Percentiles rank a stretch among this genome's conserved stretches.
Evolutionary conservation across 2,797 vertebrate species (phyloP).

Genomic region (Mustela erminea): DNA sequence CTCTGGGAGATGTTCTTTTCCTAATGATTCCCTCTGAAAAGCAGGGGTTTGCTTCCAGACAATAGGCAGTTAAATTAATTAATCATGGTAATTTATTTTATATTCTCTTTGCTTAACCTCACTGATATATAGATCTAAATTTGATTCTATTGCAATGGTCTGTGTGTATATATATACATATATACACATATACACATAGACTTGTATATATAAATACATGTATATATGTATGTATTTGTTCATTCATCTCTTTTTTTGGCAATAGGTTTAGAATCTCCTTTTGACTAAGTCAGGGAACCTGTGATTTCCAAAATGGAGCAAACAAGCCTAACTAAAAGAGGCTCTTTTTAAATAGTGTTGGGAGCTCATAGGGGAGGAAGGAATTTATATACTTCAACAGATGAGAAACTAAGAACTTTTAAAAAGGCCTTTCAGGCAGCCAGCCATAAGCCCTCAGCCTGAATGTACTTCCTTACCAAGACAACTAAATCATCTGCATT

Average conservation of each 20-base stretch:
- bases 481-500: background rate
- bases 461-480: background rate
- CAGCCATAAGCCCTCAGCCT: background rate
- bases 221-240: background rate
- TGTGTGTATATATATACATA: background rate
- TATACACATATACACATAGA: fast-evolving
- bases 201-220: background rate
- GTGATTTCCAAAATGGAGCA: background rate
- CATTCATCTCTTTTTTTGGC: background rate
- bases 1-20: conserved; percentile 63
- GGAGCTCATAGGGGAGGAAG: background rate
- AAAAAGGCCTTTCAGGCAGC: background rate
- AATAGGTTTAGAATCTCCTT: background rate
- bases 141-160: conserved; percentile 17
- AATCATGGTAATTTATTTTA: conserved; percentile 31
- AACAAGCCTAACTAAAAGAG: background rate
- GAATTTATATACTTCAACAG: background rate
- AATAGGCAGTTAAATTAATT: conserved; percentile 63
- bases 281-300: background rate
- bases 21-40: conserved; percentile 39
- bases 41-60: conserved; percentile 59
- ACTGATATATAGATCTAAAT: conserved; percentile 69
- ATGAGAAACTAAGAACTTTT: background rate
- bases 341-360: background rate
- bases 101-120: conserved; percentile 58